Percentiles rank a stretch among this genome's conserved stretches.
phyloP scores from a whole-genome alignment of 2,113 vertebrate species.

The Cacatua alba region DNA sequence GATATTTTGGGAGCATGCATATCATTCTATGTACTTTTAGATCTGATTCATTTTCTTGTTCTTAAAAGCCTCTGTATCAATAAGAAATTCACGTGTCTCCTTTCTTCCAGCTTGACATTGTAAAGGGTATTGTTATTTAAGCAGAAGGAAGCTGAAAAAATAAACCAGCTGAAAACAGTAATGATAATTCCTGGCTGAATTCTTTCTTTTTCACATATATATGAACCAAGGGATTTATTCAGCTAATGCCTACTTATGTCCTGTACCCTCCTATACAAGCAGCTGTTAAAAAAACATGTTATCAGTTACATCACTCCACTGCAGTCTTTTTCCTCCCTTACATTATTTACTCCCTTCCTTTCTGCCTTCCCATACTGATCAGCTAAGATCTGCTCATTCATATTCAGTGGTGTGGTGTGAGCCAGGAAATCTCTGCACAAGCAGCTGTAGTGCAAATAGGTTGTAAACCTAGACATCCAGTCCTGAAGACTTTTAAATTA shows the following conservation, averaged over 20 bases:
- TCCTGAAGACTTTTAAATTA: neutral
- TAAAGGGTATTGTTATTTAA: neutral
- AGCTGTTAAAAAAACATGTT: neutral
- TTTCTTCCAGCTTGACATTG: neutral
- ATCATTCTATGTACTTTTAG: neutral
- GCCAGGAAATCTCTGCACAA: neutral
- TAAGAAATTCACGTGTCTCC: neutral
- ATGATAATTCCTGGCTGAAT: neutral
- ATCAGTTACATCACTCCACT: neutral
- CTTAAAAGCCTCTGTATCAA: neutral
- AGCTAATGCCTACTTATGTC: neutral
- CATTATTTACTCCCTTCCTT: neutral
- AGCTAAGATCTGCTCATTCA: neutral
- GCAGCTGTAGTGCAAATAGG: neutral
- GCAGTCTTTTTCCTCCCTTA: neutral
- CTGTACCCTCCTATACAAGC: neutral
- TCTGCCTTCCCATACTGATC: neutral
- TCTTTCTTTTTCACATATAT: neutral
- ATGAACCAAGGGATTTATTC: neutral
- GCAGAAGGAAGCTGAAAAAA: neutral
- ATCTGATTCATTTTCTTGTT: neutral
- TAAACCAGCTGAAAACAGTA: neutral
- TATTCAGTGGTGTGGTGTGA: neutral
- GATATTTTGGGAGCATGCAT: neutral
- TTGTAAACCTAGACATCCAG: neutral